Base-by-base conservation (phyloP, 2,797 vertebrate genomes). In the Staurois parvus region DNA sequence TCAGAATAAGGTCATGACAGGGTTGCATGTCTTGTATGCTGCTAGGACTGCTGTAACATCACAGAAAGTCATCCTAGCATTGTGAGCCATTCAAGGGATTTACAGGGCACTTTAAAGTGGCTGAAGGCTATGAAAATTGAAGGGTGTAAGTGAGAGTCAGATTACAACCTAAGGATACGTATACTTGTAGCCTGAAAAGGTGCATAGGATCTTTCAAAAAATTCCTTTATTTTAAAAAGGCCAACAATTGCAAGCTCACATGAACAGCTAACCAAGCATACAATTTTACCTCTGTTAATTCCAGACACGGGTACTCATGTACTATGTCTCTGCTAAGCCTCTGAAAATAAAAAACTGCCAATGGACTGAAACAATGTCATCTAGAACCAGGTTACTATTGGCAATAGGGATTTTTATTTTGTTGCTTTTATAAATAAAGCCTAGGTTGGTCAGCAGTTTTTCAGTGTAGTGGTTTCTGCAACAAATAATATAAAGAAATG, bases 71-170 rank as follows among this genome's bases (percentile, higher is more conserved):
- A 56, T 85, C 52, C 68, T 67, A 74, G 75, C 5, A 72, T 40
- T 30, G 48, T 26, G 62, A 87, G 74, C 75, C 74, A 74, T 69
- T 70, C 80, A 56, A 69, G 68, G 84, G 85, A 83, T 83, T 86
- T 83, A 86, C 62, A 82, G 67, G 85, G 76, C 56, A 83, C 68
- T 87, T 87, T 87, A 79, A 48, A 48, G 81, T 69, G 48, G 70
- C 75, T 72, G 40, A 79, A 72, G 76, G 85, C 85, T 83, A 69
- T 73, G 85, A 75, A 69, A 79, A 83, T 79, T 83, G 64, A 83
- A 87, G 85, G 81, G 85, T 84, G 56, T 30, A 79, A 69, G 59
- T 28, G 37, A 86, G 80, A 81, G 75, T 84, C 81, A 75, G 62
- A 69, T 79, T 87, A 79, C 85, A 83, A 42, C 76, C 70, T 21